phyloP scores from a whole-genome alignment of 2,113 vertebrate species.

The Rallus limicola region DNA sequence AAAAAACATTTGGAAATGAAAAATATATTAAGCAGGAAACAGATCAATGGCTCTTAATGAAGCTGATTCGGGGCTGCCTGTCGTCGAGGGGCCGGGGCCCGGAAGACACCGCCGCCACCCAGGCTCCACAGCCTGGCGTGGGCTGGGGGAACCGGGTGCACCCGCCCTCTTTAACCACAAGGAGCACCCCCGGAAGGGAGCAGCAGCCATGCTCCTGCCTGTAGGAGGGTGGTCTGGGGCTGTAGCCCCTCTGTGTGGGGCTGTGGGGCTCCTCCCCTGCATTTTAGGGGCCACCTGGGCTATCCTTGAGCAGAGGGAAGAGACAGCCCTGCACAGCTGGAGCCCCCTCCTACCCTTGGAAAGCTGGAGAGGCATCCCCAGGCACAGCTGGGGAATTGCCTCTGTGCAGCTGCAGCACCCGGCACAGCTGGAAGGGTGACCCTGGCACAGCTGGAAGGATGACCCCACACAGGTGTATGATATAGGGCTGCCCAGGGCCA shows the following conservation, averaged over 20 bases:
- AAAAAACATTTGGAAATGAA: constrained; percentile 71
- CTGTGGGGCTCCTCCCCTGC: not conserved
- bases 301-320: not conserved
- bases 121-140: not conserved
- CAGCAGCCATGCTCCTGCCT: fast-evolving
- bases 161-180: fast-evolving
- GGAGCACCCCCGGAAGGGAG: fast-evolving
- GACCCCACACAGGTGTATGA: not conserved
- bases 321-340: not conserved
- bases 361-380: not conserved
- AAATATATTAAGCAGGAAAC: constrained; percentile 74
- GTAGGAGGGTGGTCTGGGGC: not conserved
- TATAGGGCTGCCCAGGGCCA: not conserved
- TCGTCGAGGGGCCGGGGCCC: fast-evolving
- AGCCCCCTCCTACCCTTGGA: not conserved
- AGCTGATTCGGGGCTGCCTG: constrained; percentile 52
- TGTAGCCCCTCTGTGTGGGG: fast-evolving
- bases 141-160: not conserved
- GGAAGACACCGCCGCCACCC: not conserved
- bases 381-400: not conserved
- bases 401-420: not conserved
- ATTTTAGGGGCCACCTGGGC: not conserved
- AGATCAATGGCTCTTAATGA: constrained; percentile 65
- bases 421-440: not conserved
- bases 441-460: not conserved